phyloP scores from a whole-genome alignment of 2,797 vertebrate genomes.

The Dryobates pubescens region DNA sequence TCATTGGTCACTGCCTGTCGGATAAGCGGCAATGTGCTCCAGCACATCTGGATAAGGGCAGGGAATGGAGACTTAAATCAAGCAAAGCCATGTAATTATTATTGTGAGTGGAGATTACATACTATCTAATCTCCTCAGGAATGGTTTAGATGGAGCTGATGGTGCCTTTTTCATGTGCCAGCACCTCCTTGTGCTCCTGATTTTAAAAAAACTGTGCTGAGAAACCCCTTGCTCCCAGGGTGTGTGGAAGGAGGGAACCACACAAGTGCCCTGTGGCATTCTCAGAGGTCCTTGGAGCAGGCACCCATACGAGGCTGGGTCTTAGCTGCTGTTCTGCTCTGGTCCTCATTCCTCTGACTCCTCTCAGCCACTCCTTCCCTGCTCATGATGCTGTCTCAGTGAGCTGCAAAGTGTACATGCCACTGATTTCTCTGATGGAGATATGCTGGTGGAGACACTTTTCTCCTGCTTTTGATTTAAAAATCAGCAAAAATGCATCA shows the following conservation, averaged over 20 bases:
- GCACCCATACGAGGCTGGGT: rapidly evolving
- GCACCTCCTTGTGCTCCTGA: neutral
- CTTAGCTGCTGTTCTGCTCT: neutral
- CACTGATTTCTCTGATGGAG: neutral
- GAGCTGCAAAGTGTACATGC: neutral
- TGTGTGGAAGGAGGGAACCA: neutral
- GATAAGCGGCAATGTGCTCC: neutral
- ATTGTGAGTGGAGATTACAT: neutral
- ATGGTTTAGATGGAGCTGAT: slow-evolving; percentile 25
- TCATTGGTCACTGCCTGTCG: neutral
- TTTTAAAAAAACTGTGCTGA: neutral
- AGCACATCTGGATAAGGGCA: slow-evolving; percentile 5
- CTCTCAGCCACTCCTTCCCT: neutral
- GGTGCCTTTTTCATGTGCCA: neutral
- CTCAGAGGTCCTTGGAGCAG: neutral
- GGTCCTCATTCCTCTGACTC: neutral
- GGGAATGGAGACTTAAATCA: slow-evolving; percentile 7
- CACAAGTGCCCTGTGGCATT: neutral
- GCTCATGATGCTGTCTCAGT: neutral
- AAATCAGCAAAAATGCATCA: rapidly evolving
- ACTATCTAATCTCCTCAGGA: neutral
- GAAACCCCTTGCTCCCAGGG: rapidly evolving
- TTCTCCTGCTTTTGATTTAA: neutral
- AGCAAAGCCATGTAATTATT: slow-evolving; percentile 25
- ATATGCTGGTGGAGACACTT: neutral